A percentile compares a stretch with the other conserved stretches of the same genome.
These are phyloP conservation scores for Antheraea yamamai DNA, from an alignment of 2,888 invertebrate species.

Conservation along the genomic window DNA sequence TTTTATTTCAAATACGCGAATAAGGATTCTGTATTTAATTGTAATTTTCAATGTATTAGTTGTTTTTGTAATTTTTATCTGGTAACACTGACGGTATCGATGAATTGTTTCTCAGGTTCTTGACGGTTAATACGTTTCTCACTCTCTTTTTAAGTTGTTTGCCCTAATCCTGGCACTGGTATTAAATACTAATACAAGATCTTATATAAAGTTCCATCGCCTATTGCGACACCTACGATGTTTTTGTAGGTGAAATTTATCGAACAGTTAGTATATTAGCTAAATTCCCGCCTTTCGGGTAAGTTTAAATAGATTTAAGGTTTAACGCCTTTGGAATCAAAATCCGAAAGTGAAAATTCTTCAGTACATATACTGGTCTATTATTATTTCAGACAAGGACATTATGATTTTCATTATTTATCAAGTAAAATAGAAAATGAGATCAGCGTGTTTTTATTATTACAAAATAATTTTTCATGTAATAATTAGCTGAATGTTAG, in stretches of 20 bases:
- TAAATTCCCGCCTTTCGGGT: background rate
- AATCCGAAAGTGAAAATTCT: background rate
- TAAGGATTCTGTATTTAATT: background rate
- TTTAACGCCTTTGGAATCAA: background rate
- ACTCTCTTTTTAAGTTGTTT: slow-evolving; percentile 1
- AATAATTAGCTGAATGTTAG: slow-evolving; percentile 11
- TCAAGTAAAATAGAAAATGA: background rate
- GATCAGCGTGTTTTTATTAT: background rate
- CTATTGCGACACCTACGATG: background rate
- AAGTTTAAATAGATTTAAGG: background rate
- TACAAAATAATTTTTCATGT: background rate
- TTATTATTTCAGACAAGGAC: background rate
- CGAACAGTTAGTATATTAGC: background rate
- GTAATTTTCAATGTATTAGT: background rate
- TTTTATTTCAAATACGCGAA: background rate
- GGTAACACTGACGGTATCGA: background rate
- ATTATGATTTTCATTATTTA: background rate
- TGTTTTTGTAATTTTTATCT: background rate
- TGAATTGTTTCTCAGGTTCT: background rate
- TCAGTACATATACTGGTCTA: background rate
- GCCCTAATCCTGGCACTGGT: background rate
- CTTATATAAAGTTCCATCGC: background rate
- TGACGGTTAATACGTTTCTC: slow-evolving; percentile 1
- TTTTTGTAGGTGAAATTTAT: slow-evolving; percentile 1
- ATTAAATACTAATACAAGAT: background rate